Base-by-base conservation (phyloP, 2,113 vertebrate species). In the Lagopus leucura region DNA sequence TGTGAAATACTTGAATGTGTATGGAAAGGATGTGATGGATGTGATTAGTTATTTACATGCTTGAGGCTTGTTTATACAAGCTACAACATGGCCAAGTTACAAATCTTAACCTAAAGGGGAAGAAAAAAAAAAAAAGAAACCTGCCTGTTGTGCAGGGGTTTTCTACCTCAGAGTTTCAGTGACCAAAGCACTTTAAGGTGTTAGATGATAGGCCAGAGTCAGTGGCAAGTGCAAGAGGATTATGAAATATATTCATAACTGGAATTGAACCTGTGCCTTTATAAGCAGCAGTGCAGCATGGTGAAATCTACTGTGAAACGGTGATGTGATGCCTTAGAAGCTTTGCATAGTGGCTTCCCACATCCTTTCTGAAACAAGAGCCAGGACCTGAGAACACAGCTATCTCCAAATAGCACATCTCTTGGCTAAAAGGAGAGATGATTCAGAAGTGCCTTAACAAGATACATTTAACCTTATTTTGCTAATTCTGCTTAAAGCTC, bases 141-240 rank as follows among this genome's bases (percentile, higher is more conserved):
- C 93, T 92, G 86, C 82, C 88, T 75, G 24, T 79, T 78, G 93
- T 72, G 88, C n/a, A 83, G 69, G 88, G 61, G 72, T 95, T 94
- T 93, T 93, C 93, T 97, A 95, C 96, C 95, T 97, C 95, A 94
- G 79, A 70, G 32, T 95, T 94, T 95, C 80, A 75, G 25, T 93
- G 91, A 65, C 58, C 80, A 69, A 90, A 70, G 36, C 82, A 81
- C 88, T 90, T 92, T 66, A 75, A 94, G 80, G 64, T 12, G 8
- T 94, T 93, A 93, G 90, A 94, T 52, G 83, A 63, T 78, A 93
- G 69, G 76, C 82, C 76, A 55, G 80, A 90, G 91, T 93, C 77
- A 36, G 55, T 71, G 78, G 64, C 60, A 79, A 91, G 72, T 78
- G 45, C 1, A 5, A 85, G 76, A 83, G 91, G 61, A 94, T 94